phyloP scores from a whole-genome alignment of 1,140 invertebrate genomes.

The Berghia stephanieae region DNA sequence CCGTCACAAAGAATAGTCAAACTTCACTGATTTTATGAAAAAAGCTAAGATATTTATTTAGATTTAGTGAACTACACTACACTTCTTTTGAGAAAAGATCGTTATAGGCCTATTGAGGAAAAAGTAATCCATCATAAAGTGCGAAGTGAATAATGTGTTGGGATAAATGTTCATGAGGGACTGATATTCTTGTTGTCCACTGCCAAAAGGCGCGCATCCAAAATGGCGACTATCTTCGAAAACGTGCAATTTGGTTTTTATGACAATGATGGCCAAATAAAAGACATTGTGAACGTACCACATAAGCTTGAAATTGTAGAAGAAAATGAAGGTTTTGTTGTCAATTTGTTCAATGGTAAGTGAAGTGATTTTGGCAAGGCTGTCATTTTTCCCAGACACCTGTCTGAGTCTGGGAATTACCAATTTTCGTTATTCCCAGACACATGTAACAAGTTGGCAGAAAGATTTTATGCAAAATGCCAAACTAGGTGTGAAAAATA shows the following conservation, averaged over 20 bases:
- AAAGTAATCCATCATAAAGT: too few species aligned
- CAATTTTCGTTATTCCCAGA: too few species aligned
- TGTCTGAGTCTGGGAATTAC: too few species aligned
- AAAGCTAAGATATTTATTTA: neutral
- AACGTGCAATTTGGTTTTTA: conserved; percentile 61
- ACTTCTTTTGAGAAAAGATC: neutral
- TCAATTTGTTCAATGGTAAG: conserved; percentile 54
- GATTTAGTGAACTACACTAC: neutral
- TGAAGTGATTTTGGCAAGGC: neutral
- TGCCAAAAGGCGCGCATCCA: conserved; percentile 36
- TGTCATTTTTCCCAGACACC: too few species aligned
- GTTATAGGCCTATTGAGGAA: too few species aligned
- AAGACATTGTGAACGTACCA: conserved; percentile 39
- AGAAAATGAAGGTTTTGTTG: conserved; percentile 41
- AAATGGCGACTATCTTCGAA: conserved; percentile 63
- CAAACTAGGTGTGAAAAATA: too few species aligned
- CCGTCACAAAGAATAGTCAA: too few species aligned
- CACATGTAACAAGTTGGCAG: too few species aligned
- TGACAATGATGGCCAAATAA: conserved; percentile 53
- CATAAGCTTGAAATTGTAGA: conserved; percentile 43
- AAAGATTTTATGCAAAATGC: too few species aligned
- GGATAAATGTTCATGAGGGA: neutral
- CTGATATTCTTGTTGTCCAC: conserved; percentile 20
- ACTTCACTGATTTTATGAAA: too few species aligned
- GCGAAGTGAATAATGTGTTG: neutral